Conservation (phyloP, 2,888 invertebrate genomes). For the Anthrax anthrax region DNA sequence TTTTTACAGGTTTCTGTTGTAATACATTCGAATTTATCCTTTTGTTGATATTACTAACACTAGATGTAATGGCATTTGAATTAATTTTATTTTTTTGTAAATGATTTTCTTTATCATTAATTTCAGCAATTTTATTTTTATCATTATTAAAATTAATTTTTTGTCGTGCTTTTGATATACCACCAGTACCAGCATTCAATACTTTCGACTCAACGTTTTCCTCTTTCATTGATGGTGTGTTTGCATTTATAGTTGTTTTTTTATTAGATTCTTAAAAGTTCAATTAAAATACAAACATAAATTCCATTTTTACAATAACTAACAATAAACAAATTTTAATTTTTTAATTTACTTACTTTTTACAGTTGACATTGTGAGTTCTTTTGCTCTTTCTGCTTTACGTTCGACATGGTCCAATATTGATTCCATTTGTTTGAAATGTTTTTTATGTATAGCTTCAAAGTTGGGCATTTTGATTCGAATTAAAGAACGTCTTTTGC, state of each 20-base stretch:
- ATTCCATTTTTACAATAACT: not conserved
- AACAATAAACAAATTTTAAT: not conserved
- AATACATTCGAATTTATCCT: no score
- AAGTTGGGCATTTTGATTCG: slow-evolving; percentile 53
- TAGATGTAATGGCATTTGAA: not conserved
- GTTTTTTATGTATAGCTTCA: slow-evolving; percentile 48
- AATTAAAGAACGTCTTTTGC: no score
- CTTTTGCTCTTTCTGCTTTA: slow-evolving; percentile 30
- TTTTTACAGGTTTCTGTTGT: no score
- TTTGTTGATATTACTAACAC: not conserved
- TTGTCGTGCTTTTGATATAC: slow-evolving; percentile 12
- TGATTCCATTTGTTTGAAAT: slow-evolving; percentile 54
- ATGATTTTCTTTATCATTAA: not conserved
- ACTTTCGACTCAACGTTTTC: no score
- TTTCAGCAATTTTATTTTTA: not conserved
- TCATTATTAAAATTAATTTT: slow-evolving; percentile 1
- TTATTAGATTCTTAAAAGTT: no score
- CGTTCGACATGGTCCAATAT: slow-evolving; percentile 43
- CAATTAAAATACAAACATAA: not conserved
- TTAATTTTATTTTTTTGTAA: not conserved
- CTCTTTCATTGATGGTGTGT: no score
- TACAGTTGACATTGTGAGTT: slow-evolving; percentile 19
- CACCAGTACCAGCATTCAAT: slow-evolving; percentile 20
- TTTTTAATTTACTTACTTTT: slow-evolving; percentile 4
- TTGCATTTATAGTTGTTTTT: slow-evolving; percentile 8